These are phyloP conservation scores for Eristalis pertinax DNA, from an alignment of 2,888 invertebrate species.

Conservation along the genomic window DNA sequence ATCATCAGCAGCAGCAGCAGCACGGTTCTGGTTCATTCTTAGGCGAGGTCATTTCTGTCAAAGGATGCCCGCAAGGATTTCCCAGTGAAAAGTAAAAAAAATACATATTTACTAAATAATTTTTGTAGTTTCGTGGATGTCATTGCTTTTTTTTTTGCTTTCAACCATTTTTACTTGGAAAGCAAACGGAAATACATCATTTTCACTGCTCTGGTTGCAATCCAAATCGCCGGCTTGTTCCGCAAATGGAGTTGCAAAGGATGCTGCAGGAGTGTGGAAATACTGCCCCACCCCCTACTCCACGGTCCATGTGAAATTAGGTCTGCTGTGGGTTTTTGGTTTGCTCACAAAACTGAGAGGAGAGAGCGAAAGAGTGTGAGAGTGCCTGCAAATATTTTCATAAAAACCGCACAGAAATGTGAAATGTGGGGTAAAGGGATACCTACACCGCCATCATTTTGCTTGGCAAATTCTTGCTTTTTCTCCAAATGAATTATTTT, in stretches of 20 bases:
- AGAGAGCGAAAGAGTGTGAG: neutral
- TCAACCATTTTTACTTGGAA: slow-evolving; percentile 6
- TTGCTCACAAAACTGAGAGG: neutral
- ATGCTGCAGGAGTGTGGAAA: neutral
- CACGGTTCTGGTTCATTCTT: slow-evolving; percentile 42
- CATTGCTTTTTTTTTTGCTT: neutral
- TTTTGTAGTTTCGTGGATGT: slow-evolving; percentile 23
- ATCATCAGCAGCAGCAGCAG: neutral
- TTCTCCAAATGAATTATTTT: slow-evolving; percentile 36
- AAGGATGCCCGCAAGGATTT: slow-evolving; percentile 64
- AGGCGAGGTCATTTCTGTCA: slow-evolving; percentile 61
- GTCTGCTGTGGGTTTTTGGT: slow-evolving; percentile 23
- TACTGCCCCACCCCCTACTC: neutral
- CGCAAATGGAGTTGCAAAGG: slow-evolving; percentile 11
- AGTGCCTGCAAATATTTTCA: neutral
- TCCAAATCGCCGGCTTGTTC: neutral
- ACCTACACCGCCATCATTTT: slow-evolving; percentile 6
- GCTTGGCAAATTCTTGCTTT: slow-evolving; percentile 15
- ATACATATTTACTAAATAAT: slow-evolving; percentile 43
- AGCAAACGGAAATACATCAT: slow-evolving; percentile 42
- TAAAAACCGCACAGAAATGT: slow-evolving; percentile 32
- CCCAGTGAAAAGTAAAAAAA: neutral
- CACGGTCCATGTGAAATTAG: slow-evolving; percentile 21
- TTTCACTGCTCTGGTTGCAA: slow-evolving; percentile 14
- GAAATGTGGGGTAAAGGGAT: slow-evolving; percentile 2